Evolutionary conservation across 1,140 invertebrate species (phyloP).

Genomic region (Cardiocondyla obscurior): DNA sequence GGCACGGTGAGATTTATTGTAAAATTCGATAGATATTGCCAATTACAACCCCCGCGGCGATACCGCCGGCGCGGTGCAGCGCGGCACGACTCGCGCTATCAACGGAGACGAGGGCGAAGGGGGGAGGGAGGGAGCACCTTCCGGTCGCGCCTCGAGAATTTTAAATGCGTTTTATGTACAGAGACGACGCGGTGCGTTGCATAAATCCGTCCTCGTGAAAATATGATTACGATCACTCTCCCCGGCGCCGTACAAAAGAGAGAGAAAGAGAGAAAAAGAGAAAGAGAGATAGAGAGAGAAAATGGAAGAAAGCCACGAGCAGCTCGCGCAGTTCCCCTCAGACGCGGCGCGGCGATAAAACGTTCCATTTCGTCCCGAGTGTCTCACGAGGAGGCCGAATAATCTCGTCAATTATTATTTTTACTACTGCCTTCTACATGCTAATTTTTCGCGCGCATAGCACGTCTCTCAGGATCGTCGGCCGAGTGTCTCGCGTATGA

Average conservation of each 20-base stretch:
- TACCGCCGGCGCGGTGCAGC: conserved; percentile 23
- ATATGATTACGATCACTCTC: conserved; percentile 71
- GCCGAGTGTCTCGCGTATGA: conserved; percentile 26
- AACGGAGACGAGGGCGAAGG: too few species aligned
- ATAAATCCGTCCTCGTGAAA: conserved; percentile 71
- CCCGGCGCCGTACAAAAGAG: too few species aligned
- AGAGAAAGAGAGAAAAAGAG: neutral
- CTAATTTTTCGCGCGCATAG: conserved; percentile 61
- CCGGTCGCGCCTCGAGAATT: conserved; percentile 72
- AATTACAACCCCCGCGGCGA: conserved; percentile 73
- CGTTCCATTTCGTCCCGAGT: conserved; percentile 63
- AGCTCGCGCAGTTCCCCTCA: neutral
- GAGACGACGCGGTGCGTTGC: conserved; percentile 67
- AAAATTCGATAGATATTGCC: conserved; percentile 80
- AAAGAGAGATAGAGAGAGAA: neutral
- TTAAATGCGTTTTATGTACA: conserved; percentile 76
- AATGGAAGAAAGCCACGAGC: too few species aligned
- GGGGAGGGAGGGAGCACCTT: conserved; percentile 59
- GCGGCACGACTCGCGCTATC: conserved; percentile 44
- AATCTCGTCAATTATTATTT: conserved; percentile 70
- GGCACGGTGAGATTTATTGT: conserved; percentile 76
- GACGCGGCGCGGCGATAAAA: conserved; percentile 65
- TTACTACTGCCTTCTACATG: conserved; percentile 67
- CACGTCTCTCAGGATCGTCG: conserved; percentile 32
- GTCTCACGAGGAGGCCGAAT: conserved; percentile 57